phyloP scores from a whole-genome alignment of 2,113 vertebrate genomes.

The Corynorhinus townsendii region DNA sequence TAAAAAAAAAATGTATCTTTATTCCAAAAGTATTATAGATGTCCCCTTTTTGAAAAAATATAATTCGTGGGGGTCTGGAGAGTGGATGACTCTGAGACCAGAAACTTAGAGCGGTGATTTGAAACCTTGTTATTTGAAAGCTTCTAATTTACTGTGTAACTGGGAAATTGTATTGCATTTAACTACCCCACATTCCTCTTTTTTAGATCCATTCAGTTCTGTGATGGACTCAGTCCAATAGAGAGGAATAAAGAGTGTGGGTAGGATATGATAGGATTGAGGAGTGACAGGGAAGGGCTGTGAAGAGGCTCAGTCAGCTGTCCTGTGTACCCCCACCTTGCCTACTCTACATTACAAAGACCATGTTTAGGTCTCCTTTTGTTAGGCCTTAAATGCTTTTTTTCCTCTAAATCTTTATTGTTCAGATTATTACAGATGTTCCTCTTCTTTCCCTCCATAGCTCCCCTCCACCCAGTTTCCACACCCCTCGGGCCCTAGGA shows the following conservation, averaged over 20 bases:
- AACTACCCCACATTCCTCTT: neutral
- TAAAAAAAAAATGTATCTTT: no score
- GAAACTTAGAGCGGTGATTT: neutral
- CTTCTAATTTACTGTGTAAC: neutral
- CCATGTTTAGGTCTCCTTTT: neutral
- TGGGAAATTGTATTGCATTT: neutral
- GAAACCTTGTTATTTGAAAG: neutral
- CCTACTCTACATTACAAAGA: neutral
- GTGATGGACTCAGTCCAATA: neutral
- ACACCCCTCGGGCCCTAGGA: no score
- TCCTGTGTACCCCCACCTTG: neutral
- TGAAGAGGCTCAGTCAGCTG: neutral
- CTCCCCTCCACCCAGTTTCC: no score
- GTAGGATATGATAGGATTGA: fast-evolving
- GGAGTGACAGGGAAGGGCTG: no score
- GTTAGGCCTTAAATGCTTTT: neutral
- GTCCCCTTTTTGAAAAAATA: neutral
- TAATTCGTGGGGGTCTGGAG: neutral
- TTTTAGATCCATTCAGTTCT: neutral
- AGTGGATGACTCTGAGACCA: neutral
- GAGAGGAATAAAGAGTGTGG: neutral
- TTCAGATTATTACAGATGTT: no score
- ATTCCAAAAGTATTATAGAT: no score
- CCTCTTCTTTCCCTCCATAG: no score
- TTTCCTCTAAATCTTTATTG: no score